phyloP scores from a whole-genome alignment of 2,888 invertebrate species.

The Pecten maximus region DNA sequence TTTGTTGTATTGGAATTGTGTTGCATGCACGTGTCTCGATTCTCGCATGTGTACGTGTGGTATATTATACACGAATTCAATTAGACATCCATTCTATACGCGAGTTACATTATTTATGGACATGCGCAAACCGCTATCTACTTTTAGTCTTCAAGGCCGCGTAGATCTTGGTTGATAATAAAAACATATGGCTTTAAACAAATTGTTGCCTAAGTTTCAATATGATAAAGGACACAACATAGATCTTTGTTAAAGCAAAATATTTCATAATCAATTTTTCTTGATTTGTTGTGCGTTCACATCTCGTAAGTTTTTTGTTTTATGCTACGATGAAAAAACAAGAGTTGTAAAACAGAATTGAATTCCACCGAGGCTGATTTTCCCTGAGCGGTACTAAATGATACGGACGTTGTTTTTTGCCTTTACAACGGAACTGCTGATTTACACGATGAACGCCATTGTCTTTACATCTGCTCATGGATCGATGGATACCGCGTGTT shows the following conservation, averaged over 20 bases:
- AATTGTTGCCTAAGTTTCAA: not conserved
- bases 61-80: constrained; percentile 12
- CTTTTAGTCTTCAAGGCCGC: constrained; percentile 13
- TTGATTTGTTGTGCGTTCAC: not conserved
- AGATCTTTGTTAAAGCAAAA: not conserved
- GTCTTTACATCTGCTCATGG: not conserved
- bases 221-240: constrained; percentile 11
- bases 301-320: not conserved
- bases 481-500: not conserved
- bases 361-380: not conserved
- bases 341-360: not conserved
- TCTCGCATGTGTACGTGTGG: constrained; percentile 7
- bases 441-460: not conserved
- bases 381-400: not conserved
- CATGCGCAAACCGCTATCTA: constrained; percentile 25
- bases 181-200: constrained; percentile 16
- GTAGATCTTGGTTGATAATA: constrained; percentile 1
- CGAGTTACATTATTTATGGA: constrained; percentile 6
- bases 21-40: not conserved
- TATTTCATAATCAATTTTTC: not conserved
- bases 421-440: not conserved
- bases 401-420: not conserved
- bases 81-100: constrained; percentile 5
- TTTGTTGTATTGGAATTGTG: not conserved
- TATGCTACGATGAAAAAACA: not conserved